Evolutionary conservation across 2,888 invertebrate genomes (phyloP).

Genomic region (Drosophila siamana): DNA sequence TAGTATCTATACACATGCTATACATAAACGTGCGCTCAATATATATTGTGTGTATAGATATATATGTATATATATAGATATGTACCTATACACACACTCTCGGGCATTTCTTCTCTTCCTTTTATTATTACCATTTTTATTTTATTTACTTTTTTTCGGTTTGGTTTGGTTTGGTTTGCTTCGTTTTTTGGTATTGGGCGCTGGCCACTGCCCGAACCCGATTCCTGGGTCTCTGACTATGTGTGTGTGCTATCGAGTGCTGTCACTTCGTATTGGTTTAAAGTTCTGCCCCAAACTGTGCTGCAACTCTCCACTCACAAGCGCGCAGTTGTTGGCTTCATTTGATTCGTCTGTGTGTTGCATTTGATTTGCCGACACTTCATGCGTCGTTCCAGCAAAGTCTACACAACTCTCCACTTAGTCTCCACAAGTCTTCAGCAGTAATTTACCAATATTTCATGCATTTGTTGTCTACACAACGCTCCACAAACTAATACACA

Average conservation of each 20-base stretch:
- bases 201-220: conserved; percentile 61
- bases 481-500: too few species aligned
- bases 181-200: conserved; percentile 71
- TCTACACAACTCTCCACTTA: conserved; percentile 15
- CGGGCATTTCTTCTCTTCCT: conserved; percentile 34
- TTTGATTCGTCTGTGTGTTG: neutral
- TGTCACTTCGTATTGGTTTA: conserved; percentile 67
- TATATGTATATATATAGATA: conserved; percentile 33
- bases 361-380: too few species aligned
- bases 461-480: conserved; percentile 11
- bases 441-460: too few species aligned
- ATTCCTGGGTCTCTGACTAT: conserved; percentile 16
- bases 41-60: conserved; percentile 67
- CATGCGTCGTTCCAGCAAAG: neutral
- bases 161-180: conserved; percentile 24
- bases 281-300: conserved; percentile 41
- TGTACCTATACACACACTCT: conserved; percentile 41
- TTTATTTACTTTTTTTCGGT: conserved; percentile 23
- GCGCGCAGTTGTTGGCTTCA: neutral
- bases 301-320: conserved; percentile 20
- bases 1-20: conserved; percentile 39
- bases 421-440: neutral
- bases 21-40: conserved; percentile 62
- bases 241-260: conserved; percentile 50
- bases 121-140: conserved; percentile 29